Evolutionary conservation across 2,888 invertebrate species (phyloP).

Genomic region (Bruchidius siliquastri): DNA sequence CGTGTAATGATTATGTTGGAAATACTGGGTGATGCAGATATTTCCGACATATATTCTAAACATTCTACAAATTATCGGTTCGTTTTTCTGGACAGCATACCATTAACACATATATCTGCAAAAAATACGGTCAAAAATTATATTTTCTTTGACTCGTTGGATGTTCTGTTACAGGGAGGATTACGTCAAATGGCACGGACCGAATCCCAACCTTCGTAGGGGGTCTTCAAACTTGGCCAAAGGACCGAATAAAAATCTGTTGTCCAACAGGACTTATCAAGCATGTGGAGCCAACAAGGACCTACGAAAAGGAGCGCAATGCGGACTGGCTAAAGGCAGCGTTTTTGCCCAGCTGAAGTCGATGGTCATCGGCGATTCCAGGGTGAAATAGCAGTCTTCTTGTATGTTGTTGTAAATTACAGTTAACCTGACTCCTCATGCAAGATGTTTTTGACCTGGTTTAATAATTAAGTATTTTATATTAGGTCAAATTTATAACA

Average conservation of each 20-base stretch:
- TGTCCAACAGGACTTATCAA: slow-evolving; percentile 44
- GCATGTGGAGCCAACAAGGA: slow-evolving; percentile 65
- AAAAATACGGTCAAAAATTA: too few relatives aligned
- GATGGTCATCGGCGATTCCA: slow-evolving; percentile 48
- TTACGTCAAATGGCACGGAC: slow-evolving; percentile 80
- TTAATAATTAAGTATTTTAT: too few relatives aligned
- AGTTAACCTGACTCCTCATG: too few relatives aligned
- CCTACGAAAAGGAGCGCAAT: slow-evolving; percentile 67
- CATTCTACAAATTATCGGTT: too few relatives aligned
- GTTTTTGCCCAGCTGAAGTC: slow-evolving; percentile 65
- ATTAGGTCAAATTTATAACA: too few relatives aligned
- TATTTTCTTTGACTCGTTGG: too few relatives aligned
- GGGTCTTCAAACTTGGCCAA: slow-evolving; percentile 50
- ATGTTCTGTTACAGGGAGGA: slow-evolving; percentile 59
- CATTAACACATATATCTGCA: too few relatives aligned
- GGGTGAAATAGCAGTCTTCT: slow-evolving; percentile 48
- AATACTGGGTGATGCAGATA: too few relatives aligned
- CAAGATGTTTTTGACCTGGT: too few relatives aligned
- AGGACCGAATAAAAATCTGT: slow-evolving; percentile 51
- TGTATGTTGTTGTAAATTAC: slow-evolving; percentile 26
- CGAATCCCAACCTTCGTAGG: slow-evolving; percentile 59
- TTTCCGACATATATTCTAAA: too few relatives aligned
- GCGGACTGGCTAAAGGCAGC: slow-evolving; percentile 72
- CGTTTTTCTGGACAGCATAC: too few relatives aligned
- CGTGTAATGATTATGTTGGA: too few relatives aligned